Conservation (phyloP, 2,888 invertebrate genomes). For the Pomacea canaliculata region DNA sequence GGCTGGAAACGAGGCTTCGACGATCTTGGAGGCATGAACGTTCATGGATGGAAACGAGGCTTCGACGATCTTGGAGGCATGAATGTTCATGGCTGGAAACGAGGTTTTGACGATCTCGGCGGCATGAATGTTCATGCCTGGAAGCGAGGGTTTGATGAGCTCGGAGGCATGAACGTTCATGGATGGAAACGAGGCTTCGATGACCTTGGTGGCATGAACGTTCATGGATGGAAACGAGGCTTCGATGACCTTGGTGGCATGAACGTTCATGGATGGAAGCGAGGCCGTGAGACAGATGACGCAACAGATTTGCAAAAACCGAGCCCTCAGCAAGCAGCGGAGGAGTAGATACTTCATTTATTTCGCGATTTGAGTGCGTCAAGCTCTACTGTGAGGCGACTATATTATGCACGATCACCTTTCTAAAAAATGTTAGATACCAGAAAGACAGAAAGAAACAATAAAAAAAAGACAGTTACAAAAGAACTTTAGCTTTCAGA, state of each 20-base stretch:
- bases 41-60: conserved; percentile 20
- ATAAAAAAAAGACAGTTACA: too few relatives aligned
- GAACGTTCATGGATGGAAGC: neutral
- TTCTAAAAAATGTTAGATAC: too few relatives aligned
- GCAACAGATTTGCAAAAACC: too few relatives aligned
- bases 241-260: neutral
- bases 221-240: neutral
- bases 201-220: neutral
- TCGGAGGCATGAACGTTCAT: conserved; percentile 4
- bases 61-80: conserved; percentile 13
- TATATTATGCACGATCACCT: too few relatives aligned
- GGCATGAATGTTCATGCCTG: conserved; percentile 10
- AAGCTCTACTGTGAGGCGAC: too few relatives aligned
- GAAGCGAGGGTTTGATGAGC: conserved; percentile 12
- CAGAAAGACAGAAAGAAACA: too few relatives aligned
- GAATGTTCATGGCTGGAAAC: conserved; percentile 17
- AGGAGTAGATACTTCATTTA: too few relatives aligned
- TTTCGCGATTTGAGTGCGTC: too few relatives aligned
- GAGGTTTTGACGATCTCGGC: conserved; percentile 14
- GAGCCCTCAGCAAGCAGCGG: too few relatives aligned
- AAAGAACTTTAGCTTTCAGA: too few relatives aligned
- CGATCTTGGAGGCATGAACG: conserved; percentile 12
- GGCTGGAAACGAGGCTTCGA: conserved; percentile 23
- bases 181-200: conserved; percentile 5
- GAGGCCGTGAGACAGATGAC: neutral